Conservation (phyloP, 2,888 invertebrate genomes). For the Lasioglossum malachurum region DNA sequence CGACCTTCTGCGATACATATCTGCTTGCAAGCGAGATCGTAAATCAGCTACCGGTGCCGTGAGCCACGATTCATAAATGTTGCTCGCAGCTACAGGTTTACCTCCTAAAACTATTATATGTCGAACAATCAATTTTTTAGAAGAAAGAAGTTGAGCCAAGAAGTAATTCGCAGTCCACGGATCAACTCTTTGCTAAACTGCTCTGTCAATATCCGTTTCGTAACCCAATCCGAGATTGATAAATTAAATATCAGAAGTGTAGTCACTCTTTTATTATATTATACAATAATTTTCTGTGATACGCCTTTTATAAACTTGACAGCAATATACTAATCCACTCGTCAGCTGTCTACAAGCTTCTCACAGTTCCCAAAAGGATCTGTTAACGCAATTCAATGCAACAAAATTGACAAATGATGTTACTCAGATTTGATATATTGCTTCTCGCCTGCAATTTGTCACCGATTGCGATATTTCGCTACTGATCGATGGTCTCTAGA, state of each 20-base stretch:
- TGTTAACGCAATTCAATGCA: background rate
- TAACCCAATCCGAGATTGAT: background rate
- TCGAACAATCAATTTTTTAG: background rate
- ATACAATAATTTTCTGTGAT: background rate
- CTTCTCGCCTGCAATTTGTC: background rate
- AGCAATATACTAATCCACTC: background rate
- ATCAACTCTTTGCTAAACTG: background rate
- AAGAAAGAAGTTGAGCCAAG: background rate
- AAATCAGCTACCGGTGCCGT: constrained; percentile 2
- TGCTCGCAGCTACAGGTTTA: background rate
- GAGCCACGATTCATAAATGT: background rate
- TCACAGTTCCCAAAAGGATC: background rate
- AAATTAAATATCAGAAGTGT: background rate
- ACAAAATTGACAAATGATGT: background rate
- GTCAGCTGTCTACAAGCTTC: background rate
- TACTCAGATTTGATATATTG: background rate
- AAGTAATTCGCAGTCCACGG: background rate
- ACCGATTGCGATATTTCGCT: background rate
- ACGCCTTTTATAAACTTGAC: background rate
- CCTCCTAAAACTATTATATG: background rate
- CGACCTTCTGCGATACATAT: constrained; percentile 6
- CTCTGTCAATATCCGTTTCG: background rate
- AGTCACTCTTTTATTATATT: background rate
- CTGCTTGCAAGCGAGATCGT: background rate
- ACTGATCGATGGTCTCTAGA: background rate